Evolutionary conservation across 2,113 vertebrate species (phyloP), one percentile per base, ranked within the genome.

Genomic region (Callocephalon fimbriatum): DNA sequence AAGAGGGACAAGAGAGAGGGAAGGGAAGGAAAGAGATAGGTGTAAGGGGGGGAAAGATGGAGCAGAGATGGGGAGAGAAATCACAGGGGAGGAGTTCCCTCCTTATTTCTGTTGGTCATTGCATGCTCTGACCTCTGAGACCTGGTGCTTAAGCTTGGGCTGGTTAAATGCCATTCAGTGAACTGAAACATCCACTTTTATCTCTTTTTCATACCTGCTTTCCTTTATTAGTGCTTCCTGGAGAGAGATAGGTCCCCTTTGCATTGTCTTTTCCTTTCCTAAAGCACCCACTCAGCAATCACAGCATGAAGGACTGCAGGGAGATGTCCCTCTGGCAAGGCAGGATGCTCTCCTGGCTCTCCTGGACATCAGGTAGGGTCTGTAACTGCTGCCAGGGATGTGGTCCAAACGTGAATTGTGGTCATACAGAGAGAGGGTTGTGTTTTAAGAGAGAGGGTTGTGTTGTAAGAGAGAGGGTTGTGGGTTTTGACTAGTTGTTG

Each of bases 371-470:
- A 0, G 11, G 12, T 6, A 21, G 56, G 9, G 20, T 26, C 44
- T 2, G 1, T 15, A 48, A 1, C 13, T 25, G 11, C 66, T 73
- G 18, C 26, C 78, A 62, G 54, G 23, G 19, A 15, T 22, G 25
- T 19, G n/a, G 15, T 35, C 29, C 42, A 45, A 35, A 63, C 15
- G 27, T 5, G 26, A 44, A 44, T 5, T 63, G 31, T 27, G 53
- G 23, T 26, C 26, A 12, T 23, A 8, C 2, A 48, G 7, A 42
- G 21, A 48, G 10, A 5, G 7, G 7, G 9, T 0, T 54, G 9
- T 12, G 16, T 3, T 48, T 20, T n/a, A n/a, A 58, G 40, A 74
- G 7, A 32, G 29, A 11, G 37, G 25, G 12, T 15, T 20, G 25
- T 76, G 56, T n/a, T n/a, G n/a, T n/a, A n/a, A 58, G 40, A 74